Evolutionary conservation across 2,113 vertebrate species (phyloP).

Genomic region (Gymnocephalus cernua): DNA sequence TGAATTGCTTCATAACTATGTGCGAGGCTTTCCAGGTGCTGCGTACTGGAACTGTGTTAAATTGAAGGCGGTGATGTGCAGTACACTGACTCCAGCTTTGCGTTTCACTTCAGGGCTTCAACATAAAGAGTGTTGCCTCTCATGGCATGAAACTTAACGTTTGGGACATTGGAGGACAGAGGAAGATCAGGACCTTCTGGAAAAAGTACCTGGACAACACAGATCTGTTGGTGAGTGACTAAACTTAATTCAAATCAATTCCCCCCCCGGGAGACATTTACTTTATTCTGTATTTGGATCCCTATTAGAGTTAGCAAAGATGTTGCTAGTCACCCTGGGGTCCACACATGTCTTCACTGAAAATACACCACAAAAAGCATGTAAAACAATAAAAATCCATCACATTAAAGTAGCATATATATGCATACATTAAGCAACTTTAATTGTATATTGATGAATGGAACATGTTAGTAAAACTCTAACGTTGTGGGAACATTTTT

Average conservation of each 20-base stretch:
- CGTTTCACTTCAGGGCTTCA: conserved; percentile 85
- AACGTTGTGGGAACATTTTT: background rate
- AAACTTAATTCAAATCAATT: background rate
- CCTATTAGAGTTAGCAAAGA: background rate
- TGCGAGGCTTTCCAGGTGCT: background rate
- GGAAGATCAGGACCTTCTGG: conserved; percentile 89
- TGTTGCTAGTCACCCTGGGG: background rate
- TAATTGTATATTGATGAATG: background rate
- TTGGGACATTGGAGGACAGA: conserved; percentile 91
- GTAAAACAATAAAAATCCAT: background rate
- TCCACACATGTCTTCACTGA: background rate
- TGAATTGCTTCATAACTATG: conserved; percentile 9
- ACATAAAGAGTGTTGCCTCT: conserved; percentile 90
- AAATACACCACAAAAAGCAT: background rate
- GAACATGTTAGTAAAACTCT: background rate
- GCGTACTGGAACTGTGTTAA: background rate
- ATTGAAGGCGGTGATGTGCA: background rate
- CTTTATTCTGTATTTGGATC: background rate
- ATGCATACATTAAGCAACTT: background rate
- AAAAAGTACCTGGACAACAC: conserved; percentile 91
- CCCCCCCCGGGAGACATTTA: background rate
- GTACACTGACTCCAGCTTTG: conserved; percentile 28
- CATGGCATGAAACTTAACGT: conserved; percentile 90
- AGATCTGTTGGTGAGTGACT: conserved; percentile 87
- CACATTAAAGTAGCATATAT: background rate